Conservation (phyloP, 1,140 invertebrate genomes). For the Pissodes strobi region DNA sequence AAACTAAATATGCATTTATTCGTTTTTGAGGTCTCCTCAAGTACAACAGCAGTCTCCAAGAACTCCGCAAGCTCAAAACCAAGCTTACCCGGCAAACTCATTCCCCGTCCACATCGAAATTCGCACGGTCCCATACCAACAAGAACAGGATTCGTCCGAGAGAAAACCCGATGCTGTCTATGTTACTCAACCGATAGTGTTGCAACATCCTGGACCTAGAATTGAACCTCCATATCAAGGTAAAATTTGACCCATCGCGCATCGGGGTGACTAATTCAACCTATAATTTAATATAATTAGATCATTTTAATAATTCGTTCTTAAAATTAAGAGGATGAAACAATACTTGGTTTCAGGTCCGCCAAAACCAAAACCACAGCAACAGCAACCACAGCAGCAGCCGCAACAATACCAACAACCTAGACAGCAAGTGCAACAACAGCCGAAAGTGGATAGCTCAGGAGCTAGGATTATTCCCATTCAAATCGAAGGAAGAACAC, state of each 20-base stretch:
- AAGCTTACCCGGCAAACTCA: too few relatives aligned
- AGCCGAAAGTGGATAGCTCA: conserved; percentile 45
- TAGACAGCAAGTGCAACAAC: conserved; percentile 44
- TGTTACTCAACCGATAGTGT: conserved; percentile 48
- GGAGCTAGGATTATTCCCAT: conserved; percentile 53
- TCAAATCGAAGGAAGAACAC: conserved; percentile 50
- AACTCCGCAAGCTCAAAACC: conserved; percentile 25
- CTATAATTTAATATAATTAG: too few relatives aligned
- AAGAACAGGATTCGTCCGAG: conserved; percentile 25
- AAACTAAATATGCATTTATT: too few relatives aligned
- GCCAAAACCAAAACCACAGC: too few relatives aligned
- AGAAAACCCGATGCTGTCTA: conserved; percentile 46
- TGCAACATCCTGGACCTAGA: conserved; percentile 46
- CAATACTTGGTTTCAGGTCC: too few relatives aligned
- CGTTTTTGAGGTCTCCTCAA: conserved; percentile 30
- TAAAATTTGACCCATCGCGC: too few relatives aligned
- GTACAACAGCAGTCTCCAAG: conserved; percentile 25
- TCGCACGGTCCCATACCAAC: conserved; percentile 30
- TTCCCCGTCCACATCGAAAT: conserved; percentile 38
- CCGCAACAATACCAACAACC: conserved; percentile 22
- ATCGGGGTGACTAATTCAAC: too few relatives aligned
- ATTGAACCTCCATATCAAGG: conserved; percentile 27
- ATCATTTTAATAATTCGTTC: too few relatives aligned
- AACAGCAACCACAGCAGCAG: too few relatives aligned
- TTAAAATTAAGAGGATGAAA: too few relatives aligned